Evolutionary conservation across 2,888 invertebrate genomes (phyloP).

Genomic region (Dryobotodes eremita): DNA sequence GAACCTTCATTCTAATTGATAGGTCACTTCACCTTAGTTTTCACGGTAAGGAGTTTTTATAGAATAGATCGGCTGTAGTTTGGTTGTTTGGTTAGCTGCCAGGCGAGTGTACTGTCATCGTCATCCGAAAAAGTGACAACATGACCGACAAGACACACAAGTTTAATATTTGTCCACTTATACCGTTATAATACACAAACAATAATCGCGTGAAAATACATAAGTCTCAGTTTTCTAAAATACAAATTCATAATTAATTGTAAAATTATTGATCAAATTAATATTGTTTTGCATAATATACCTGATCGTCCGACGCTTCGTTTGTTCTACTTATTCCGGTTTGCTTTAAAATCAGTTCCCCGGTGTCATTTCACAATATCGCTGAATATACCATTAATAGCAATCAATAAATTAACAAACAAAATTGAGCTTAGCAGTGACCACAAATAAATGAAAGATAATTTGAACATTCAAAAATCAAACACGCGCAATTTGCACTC

Average conservation of each 20-base stretch:
- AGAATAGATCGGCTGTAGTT: background rate
- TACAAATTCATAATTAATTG: background rate
- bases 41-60: no score
- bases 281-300: no score
- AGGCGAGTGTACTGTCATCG: background rate
- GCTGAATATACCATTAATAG: no score
- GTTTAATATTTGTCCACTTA: background rate
- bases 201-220: background rate
- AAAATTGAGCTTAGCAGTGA: no score
- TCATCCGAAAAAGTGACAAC: background rate
- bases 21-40: no score
- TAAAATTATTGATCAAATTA: background rate
- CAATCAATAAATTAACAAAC: no score
- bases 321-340: no score
- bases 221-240: background rate
- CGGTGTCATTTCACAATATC: no score
- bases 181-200: background rate
- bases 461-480: background rate
- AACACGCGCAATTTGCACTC: background rate
- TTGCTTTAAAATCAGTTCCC: no score
- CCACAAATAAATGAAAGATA: background rate
- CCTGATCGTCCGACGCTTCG: no score
- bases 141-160: background rate
- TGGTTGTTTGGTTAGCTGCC: background rate
- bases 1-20: no score